Percentiles rank a stretch among this genome's conserved stretches.
Evolutionary conservation across 2,113 vertebrate species (phyloP).

Genomic region (Phocoena phocoena): DNA sequence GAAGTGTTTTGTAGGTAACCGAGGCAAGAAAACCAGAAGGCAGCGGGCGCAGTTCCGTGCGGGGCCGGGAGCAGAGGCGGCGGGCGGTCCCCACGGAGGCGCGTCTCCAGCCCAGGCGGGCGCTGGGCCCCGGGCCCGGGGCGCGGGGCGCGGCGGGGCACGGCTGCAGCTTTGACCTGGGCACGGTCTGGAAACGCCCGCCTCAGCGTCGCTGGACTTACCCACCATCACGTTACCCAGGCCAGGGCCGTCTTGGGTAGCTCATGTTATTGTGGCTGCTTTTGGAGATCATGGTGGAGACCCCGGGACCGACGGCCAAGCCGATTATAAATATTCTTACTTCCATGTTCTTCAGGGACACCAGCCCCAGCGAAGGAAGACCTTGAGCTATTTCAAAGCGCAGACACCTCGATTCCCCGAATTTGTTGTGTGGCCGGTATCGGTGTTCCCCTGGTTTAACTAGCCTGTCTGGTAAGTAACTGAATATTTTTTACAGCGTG

Average conservation of each 20-base stretch:
- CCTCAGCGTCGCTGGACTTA: neutral
- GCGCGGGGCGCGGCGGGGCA: neutral
- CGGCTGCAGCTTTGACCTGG: neutral
- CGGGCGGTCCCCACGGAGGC: neutral
- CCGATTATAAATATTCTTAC: neutral
- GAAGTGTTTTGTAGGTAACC: neutral
- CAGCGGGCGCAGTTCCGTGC: neutral
- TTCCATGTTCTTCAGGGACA: slow-evolving; percentile 30
- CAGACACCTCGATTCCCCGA: slow-evolving; percentile 43
- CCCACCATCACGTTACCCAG: neutral
- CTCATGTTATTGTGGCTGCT: neutral
- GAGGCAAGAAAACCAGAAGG: neutral
- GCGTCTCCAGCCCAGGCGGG: neutral
- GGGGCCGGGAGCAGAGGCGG: neutral
- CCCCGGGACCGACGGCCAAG: neutral
- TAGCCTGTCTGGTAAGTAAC: slow-evolving; percentile 84
- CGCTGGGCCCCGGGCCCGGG: neutral
- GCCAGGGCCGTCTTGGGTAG: neutral
- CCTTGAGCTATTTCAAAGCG: slow-evolving; percentile 1
- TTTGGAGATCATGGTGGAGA: neutral
- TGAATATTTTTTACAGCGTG: slow-evolving; percentile 83
- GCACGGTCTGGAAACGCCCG: neutral
- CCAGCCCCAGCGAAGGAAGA: slow-evolving; percentile 45
- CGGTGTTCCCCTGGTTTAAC: slow-evolving; percentile 56
- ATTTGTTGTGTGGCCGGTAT: neutral